Conservation (phyloP, 2,797 vertebrate genomes). For the Dromococcyx pavoninus region DNA sequence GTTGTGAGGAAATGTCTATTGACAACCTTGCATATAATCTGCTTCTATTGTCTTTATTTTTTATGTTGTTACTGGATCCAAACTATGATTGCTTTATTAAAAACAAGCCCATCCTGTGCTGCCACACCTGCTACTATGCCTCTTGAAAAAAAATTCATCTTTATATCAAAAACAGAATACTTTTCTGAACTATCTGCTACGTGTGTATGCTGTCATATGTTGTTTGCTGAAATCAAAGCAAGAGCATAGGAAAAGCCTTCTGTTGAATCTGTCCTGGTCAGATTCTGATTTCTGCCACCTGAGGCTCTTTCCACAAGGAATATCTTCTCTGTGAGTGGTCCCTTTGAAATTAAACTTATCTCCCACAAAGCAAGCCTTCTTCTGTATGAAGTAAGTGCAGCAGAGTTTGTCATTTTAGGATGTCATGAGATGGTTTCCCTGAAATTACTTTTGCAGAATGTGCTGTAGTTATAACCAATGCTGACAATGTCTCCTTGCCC, state of each 20-base stretch:
- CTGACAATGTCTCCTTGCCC: neutral
- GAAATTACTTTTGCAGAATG: neutral
- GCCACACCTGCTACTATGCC: neutral
- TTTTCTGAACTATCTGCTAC: neutral
- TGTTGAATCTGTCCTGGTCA: neutral
- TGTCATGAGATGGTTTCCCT: neutral
- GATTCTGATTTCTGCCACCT: neutral
- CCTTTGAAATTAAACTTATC: neutral
- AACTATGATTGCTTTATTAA: neutral
- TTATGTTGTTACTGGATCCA: neutral
- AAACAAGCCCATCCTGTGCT: neutral
- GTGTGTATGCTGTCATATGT: neutral
- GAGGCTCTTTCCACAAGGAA: neutral
- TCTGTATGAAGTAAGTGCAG: neutral
- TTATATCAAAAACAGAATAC: neutral
- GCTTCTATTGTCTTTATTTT: neutral
- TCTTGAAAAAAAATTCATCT: neutral
- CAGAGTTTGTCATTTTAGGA: neutral
- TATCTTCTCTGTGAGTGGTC: neutral
- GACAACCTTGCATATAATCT: neutral
- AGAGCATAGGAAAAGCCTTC: neutral
- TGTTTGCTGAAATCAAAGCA: slow-evolving; percentile 7
- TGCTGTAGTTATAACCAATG: neutral
- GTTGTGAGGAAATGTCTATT: neutral
- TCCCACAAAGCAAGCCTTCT: neutral